Conservation (phyloP, 2,797 vertebrate genomes). For the Protosalanx chinensis region DNA sequence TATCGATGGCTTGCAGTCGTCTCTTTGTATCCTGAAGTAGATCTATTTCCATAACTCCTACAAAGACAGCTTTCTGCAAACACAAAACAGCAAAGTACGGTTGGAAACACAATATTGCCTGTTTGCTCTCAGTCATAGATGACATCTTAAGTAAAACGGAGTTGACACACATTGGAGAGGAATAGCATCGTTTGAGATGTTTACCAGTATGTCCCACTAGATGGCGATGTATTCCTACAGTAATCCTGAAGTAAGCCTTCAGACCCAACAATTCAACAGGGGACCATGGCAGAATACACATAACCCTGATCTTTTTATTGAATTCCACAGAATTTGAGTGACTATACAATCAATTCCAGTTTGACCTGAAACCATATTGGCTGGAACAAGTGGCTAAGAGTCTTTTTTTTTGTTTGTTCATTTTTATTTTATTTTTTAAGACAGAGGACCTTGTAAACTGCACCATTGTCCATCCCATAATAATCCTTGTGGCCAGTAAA, state of each 20-base stretch:
- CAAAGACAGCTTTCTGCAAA: background rate
- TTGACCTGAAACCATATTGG: background rate
- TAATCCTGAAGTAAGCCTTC: constrained; percentile 1
- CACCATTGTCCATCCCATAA: background rate
- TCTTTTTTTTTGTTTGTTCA: no score
- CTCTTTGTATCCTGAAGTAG: no score
- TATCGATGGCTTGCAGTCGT: background rate
- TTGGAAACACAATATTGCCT: no score
- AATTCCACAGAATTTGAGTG: background rate
- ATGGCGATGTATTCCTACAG: constrained; percentile 61
- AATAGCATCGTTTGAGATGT: constrained; percentile 16
- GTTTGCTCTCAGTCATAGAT: background rate
- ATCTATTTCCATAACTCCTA: background rate
- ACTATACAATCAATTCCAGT: background rate
- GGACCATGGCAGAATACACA: background rate
- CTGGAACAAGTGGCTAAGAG: background rate
- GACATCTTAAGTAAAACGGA: constrained; percentile 38
- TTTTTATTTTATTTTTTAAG: no score
- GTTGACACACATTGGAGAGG: background rate
- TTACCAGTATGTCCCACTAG: constrained; percentile 54
- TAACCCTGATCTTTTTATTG: background rate
- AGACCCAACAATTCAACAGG: background rate
- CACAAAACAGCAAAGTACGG: background rate
- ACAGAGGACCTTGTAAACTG: background rate
- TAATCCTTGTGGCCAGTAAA: background rate